Base-by-base conservation (phyloP, 2,797 vertebrate genomes). In the Bovichtus variegatus region DNA sequence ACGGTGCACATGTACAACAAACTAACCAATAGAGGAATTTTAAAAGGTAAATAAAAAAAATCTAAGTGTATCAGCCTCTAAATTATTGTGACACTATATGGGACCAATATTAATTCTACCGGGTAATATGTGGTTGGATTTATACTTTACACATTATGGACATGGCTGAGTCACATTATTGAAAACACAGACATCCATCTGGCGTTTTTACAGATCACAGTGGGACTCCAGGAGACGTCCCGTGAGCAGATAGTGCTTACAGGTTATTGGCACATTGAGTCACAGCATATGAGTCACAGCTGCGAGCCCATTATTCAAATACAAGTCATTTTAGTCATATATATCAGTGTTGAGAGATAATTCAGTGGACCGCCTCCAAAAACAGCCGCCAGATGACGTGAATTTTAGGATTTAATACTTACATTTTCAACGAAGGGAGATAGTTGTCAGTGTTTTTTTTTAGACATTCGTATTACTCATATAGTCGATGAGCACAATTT, bases 231-330 rank as follows among this genome's bases (percentile, higher is more conserved):
- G 54, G 58, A 59, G 15, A 64, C 29, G 9, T 49, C 27, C 59
- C 61, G n/a, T 46, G 61, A 54, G 58, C 50, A 74, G 63, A 66
- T 60, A 41, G 6, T 46, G 49, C 29, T 58, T 43, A 34, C 38
- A 49, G 19, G 12, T 73, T 46, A 64, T 57, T 41, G 44, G 19
- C 15, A 31, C 19, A 36, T 29, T 64, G 21, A 16, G 65, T 68
- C 50, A 9, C 15, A 44, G 38, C 1, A 50, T 67, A 34, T 63
- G 73, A 72, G 66, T 79, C 78, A 71, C 73, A 69, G 58, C 71
- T 78, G n/a, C 29, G 57, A 58, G 34, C 13, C 19, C 9, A 40
- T 69, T 9, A 21, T 61, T 75, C 67, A 13, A 71, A 66, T 25
- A 18, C 36, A 62, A 43, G 21, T 51, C n/a, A n/a, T 64, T 63